phyloP scores from a whole-genome alignment of 2,797 vertebrate species.

The Chelon auratus region DNA sequence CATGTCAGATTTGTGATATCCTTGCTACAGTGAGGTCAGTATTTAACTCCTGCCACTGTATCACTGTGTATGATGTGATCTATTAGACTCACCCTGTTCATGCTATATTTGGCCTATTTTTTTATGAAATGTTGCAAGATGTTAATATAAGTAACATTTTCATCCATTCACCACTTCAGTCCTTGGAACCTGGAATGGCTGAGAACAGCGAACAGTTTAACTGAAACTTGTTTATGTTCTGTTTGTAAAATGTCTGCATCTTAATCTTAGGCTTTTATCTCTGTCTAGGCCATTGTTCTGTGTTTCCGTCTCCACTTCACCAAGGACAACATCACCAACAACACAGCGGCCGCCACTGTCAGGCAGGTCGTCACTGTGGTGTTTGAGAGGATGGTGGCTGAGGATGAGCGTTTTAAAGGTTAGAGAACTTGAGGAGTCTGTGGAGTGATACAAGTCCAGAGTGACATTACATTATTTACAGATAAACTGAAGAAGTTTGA shows the following conservation, averaged over 20 bases:
- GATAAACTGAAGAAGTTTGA: neutral
- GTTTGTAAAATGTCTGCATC: neutral
- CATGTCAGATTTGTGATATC: neutral
- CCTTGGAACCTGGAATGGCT: neutral
- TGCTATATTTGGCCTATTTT: neutral
- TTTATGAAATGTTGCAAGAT: neutral
- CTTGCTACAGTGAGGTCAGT: neutral
- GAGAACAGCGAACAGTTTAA: neutral
- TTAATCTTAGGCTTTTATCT: neutral
- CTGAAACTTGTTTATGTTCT: neutral
- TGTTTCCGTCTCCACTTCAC: slow-evolving; percentile 99
- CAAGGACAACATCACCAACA: slow-evolving; percentile 99
- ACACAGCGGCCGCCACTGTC: slow-evolving; percentile 97
- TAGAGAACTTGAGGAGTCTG: neutral
- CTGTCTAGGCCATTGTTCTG: slow-evolving; percentile 94
- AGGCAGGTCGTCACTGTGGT: slow-evolving; percentile 98
- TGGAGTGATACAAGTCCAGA: neutral
- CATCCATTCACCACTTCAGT: neutral
- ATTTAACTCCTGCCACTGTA: neutral
- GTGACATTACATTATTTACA: neutral
- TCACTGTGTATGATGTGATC: neutral
- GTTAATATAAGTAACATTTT: neutral
- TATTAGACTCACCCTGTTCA: neutral
- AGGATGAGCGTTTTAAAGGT: slow-evolving; percentile 96
- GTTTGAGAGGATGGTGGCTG: slow-evolving; percentile 98